Evolutionary conservation across 1,140 invertebrate species (phyloP), one percentile per base, ranked within the genome.

Genomic region (Carcinoscorpius rotundicauda): DNA sequence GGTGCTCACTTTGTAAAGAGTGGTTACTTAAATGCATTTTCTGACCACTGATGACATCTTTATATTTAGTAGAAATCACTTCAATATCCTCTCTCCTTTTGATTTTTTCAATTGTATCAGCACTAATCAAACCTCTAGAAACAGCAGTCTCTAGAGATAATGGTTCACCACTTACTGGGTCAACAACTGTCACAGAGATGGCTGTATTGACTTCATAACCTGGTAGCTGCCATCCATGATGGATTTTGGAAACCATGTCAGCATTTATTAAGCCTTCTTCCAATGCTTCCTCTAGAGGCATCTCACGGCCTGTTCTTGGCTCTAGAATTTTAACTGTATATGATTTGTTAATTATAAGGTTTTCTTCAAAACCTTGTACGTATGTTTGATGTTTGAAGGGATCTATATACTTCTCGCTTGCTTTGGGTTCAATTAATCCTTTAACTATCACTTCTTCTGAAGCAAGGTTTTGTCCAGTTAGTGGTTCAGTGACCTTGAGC

Each of bases 131-230:
- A 61, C 87, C 86, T 66, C 83, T 84, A 52, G 83, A 76, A 52
- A 93, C 79, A 3, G 91, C 92, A 74, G 92, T 86, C 51, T 84
- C 81, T 51, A 93, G 78, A 51, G 83, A 81, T 63, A 94, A 82
- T 65, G 83, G 78, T 73, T 83, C 79, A 3, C 85, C 86, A 3
- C 85, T 85, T 58, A 78, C 73, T 10, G 89, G 88, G 78, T 94
- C 88, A 64, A 83, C 81, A 4, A 95, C 82, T 73, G 84, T 82
- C 3, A 93, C 83, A n/a, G 75, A 75, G 8, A 76, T 69, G 4
- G 73, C 65, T 83, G 81, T 72, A 81, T 60, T 61, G 52, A 75
- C 71, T 52, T 73, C 65, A 53, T 74, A 72, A 71, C 75, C 75
- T 4, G 75, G 68, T 10, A 76, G 59, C n/a, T 55, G 6, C n/a